These are phyloP conservation scores for Lucilia cuprina DNA, from an alignment of 1,140 invertebrate genomes.

Conservation along the genomic window DNA sequence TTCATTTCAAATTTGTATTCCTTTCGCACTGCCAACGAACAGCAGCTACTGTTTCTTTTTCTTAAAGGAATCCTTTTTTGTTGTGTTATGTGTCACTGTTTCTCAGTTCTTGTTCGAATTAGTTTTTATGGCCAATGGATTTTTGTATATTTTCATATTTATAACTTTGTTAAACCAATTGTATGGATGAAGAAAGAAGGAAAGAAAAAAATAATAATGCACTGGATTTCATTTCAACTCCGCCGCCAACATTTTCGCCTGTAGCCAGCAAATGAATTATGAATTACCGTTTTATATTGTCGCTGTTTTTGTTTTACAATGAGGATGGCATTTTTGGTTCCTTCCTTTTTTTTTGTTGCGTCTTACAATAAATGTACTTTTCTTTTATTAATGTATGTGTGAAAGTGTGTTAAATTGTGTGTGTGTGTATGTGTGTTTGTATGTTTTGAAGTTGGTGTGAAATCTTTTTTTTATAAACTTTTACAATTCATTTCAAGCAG, in stretches of 20 bases:
- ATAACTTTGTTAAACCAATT: neutral
- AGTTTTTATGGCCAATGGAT: slow-evolving; percentile 24
- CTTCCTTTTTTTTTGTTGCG: neutral
- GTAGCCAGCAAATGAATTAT: neutral
- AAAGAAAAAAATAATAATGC: neutral
- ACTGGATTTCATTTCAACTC: neutral
- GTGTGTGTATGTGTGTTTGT: neutral
- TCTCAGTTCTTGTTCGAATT: neutral
- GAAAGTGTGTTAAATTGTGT: neutral
- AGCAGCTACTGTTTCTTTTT: neutral
- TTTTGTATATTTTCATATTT: neutral
- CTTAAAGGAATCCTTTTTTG: neutral
- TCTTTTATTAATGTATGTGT: neutral
- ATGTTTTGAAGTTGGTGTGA: neutral
- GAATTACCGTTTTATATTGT: neutral
- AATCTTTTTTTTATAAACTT: neutral
- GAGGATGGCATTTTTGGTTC: neutral
- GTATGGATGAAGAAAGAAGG: neutral
- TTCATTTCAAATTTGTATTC: neutral
- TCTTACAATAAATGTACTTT: neutral
- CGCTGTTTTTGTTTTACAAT: neutral
- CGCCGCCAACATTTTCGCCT: neutral
- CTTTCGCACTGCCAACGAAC: neutral
- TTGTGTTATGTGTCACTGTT: neutral
- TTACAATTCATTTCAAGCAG: neutral